Evolutionary conservation across 2,113 vertebrate species (phyloP), one percentile per base, ranked within the genome.

Genomic region (Heterotis niloticus): DNA sequence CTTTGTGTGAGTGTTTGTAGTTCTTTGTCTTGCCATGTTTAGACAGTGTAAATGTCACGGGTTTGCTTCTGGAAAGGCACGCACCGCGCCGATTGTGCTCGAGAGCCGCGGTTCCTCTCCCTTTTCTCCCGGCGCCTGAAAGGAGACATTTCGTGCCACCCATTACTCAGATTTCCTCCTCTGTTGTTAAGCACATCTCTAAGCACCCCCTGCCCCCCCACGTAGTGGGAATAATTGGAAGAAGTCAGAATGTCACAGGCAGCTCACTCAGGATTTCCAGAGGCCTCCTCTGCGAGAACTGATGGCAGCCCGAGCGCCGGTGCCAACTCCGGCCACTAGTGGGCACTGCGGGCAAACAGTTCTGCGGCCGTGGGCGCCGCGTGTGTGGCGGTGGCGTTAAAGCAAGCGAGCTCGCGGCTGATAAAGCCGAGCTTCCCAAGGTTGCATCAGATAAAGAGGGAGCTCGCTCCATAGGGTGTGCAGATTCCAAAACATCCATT

Each of bases 401-500:
- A 84, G 88, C 84, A 85, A 89, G 88, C 83, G 83, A 86, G 88
- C 87, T 80, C 85, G 80, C 68, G 57, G 77, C 83, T 87, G 91
- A 91, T 90, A 88, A 88, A 86, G 79, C 66, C 23, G 67, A 81
- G 81, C 68, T 73, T 68, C 75, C 67, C 67, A 81, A 78, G 77
- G 80, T 78, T 77, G 75, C 80, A 81, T 81, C 80, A 81, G 80
- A 81, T 81, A 83, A 84, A 83, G 65, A 51, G 51, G 56, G 76
- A 69, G 78, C 78, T 78, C 78, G 71, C 87, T 90, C 89, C 88
- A 87, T 82, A 83, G 87, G 90, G 90, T 88, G 85, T 85, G 73
- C 79, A 87, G 84, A 93, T 90, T 90, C 88, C 90, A 90, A 90
- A 93, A 91, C 86, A 91, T 86, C 86, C 87, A 89, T 91, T 92